Evolutionary conservation across 2,888 invertebrate genomes (phyloP), one percentile per base, ranked within the genome.

Genomic region (Desoria tigrina): DNA sequence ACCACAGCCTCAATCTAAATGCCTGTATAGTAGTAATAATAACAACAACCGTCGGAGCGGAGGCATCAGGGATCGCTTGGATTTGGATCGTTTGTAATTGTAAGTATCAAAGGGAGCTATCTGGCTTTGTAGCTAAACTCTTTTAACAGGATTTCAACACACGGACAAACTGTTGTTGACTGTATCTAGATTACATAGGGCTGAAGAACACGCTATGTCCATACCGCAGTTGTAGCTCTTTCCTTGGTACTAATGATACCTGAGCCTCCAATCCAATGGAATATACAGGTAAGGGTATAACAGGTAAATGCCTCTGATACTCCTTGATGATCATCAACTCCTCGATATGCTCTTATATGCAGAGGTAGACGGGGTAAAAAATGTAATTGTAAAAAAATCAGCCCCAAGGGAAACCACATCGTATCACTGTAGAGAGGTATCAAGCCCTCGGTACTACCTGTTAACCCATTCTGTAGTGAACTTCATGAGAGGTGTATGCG

Each of bases 331-430:
- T 45, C 4, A 45, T 18, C n/a, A 9, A 45, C 45, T 45, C n/a
- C n/a, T n/a, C 45, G 6, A 45, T 16, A 45, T 39, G 39, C 39
- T 39, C 39, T 39, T 39, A 39, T 39, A 16, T 39, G 16, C 39
- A 11, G 39, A 39, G 39, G 9, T 39, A 11, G 9, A 39, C 39
- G 39, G 39, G 45, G 21, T 45, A 21, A 45, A 49, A 51, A 51
- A 6, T 45, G 24, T 51, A 51, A 51, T 51, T 51, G 37, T 7
- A 24, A 57, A 57, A 57, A 57, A 57, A 57, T 57, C 24, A 51
- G 23, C 57, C 57, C 42, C 57, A 57, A 42, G 42, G 42, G 57
- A 57, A 57, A 57, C 57, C 57, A 32, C 57, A 57, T 57, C 39
- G 9, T 39, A 16, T 39, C 42, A 14, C 26, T 51, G 51, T 24